Conservation (phyloP, 53 echinoderm and acorn worm genomes). For the Zoroaster sp. region DNA sequence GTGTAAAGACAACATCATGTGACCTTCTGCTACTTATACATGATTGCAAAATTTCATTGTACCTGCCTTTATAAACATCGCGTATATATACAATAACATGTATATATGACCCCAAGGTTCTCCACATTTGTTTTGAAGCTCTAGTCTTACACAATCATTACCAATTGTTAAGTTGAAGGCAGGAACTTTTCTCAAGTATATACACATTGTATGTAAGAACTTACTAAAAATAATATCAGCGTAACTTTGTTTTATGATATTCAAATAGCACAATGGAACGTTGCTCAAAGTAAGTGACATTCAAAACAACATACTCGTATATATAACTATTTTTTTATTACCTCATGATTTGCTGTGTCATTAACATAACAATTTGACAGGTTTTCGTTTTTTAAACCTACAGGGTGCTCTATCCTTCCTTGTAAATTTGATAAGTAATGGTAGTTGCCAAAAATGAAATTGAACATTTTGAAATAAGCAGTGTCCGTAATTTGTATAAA, state of each 20-base stretch:
- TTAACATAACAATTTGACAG: too few relatives aligned
- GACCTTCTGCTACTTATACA: too few relatives aligned
- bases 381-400: neutral
- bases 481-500: neutral
- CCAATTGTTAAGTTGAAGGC: too few relatives aligned
- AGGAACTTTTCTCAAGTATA: neutral
- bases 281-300: neutral
- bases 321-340: neutral
- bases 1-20: too few relatives aligned
- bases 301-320: neutral
- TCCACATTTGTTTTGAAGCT: too few relatives aligned
- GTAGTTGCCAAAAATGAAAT: neutral
- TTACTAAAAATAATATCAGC: neutral
- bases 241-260: neutral
- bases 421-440: too few relatives aligned
- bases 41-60: too few relatives aligned
- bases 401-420: neutral
- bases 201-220: neutral
- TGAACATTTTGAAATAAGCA: neutral
- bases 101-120: too few relatives aligned
- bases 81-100: too few relatives aligned
- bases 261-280: neutral
- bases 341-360: too few relatives aligned
- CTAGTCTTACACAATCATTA: too few relatives aligned
- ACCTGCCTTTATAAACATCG: too few relatives aligned